Evolutionary conservation across 2,888 invertebrate species (phyloP).

Genomic region (Palloptera scutellata): DNA sequence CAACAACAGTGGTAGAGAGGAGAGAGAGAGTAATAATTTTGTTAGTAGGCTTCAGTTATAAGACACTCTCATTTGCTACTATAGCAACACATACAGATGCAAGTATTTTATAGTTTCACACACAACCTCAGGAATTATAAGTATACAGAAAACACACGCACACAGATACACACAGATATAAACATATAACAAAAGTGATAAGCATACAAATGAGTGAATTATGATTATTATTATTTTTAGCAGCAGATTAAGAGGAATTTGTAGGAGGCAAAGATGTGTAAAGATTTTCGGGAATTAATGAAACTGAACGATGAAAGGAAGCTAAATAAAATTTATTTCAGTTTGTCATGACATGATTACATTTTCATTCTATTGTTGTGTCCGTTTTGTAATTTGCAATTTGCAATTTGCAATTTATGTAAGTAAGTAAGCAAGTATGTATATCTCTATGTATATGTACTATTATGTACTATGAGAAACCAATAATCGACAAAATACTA

Average conservation of each 20-base stretch:
- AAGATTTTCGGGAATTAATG: background rate
- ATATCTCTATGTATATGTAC: no score
- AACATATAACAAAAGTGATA: background rate
- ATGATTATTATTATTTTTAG: slow-evolving; percentile 1
- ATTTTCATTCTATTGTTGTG: no score
- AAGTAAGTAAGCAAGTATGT: no score
- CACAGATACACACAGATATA: background rate
- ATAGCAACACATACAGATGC: no score
- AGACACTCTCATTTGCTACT: no score
- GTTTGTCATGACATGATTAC: no score
- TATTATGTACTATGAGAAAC: no score
- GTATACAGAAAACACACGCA: background rate
- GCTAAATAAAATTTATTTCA: background rate
- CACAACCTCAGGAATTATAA: background rate
- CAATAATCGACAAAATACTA: background rate
- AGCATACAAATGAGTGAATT: slow-evolving; percentile 4
- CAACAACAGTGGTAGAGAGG: background rate
- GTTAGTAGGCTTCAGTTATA: no score
- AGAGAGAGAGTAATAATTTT: no score
- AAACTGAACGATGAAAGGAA: background rate
- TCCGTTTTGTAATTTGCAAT: no score
- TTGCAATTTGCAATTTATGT: no score
- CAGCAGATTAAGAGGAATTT: background rate
- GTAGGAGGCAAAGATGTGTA: background rate
- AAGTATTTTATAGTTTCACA: background rate